Percentiles rank a stretch among this genome's conserved stretches.
Conservation (phyloP, 2,797 vertebrate genomes). For the Lagodon rhomboides region DNA sequence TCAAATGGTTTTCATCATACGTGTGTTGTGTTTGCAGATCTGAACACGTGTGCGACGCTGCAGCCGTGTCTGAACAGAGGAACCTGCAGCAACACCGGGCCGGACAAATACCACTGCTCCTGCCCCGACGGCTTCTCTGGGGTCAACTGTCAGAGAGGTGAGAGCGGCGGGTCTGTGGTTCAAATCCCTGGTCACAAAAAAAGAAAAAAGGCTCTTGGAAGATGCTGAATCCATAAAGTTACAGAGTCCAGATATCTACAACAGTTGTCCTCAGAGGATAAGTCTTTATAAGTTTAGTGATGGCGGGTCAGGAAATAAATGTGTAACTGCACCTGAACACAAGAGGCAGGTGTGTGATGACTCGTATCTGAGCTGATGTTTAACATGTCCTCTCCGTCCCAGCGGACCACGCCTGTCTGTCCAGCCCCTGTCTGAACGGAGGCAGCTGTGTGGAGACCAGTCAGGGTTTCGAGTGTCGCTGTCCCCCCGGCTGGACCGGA, state of each 20-base stretch:
- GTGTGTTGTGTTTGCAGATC: constrained; percentile 80
- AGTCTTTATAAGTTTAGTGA: too few relatives aligned
- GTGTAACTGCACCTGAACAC: not conserved
- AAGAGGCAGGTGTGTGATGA: not conserved
- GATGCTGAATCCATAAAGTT: too few relatives aligned
- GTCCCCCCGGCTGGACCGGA: constrained; percentile 90
- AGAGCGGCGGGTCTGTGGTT: not conserved
- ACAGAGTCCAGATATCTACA: too few relatives aligned
- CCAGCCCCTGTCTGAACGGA: constrained; percentile 90
- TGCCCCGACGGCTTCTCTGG: constrained; percentile 95
- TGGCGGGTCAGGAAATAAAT: not conserved
- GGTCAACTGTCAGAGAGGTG: constrained; percentile 92
- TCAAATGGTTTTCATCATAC: too few relatives aligned
- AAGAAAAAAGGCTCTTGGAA: too few relatives aligned
- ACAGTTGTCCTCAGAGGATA: not conserved
- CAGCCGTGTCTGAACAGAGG: constrained; percentile 93
- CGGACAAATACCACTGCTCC: constrained; percentile 94
- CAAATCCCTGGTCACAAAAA: too few relatives aligned
- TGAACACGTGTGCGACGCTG: constrained; percentile 93
- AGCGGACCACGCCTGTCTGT: constrained; percentile 94
- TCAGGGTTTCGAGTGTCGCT: constrained; percentile 91
- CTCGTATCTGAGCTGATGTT: too few relatives aligned
- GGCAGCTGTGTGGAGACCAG: constrained; percentile 90
- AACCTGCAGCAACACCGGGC: constrained; percentile 95
- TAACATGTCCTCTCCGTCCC: constrained; percentile 14